Base-by-base conservation (phyloP, 2,797 vertebrate species). In the Diplodus puntazzo region DNA sequence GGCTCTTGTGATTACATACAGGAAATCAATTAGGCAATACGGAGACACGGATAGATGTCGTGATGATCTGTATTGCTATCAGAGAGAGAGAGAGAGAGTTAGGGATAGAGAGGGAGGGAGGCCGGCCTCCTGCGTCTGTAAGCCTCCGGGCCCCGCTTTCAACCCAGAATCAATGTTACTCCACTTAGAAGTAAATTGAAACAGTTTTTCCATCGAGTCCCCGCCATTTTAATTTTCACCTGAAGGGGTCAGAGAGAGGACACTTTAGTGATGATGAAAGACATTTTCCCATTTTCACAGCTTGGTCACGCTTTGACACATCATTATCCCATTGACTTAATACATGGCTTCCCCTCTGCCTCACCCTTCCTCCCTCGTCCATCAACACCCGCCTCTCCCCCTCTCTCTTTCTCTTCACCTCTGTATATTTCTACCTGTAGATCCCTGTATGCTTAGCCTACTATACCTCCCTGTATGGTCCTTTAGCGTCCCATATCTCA, bases 251-350 rank as follows among this genome's bases (percentile, higher is more conserved):
- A 94, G 85, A 57, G 88, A 92, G 86, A 92, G 94, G 94, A 94
- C 94, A 92, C 87, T 90, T 93, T 92, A 89, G 92, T 87, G 88
- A 93, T 93, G 94, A 94, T 94, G 88, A 94, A 94, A 94, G 91
- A 92, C 92, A 89, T 91, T 93, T 92, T 88, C 87, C 89, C 87
- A 92, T 94, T 93, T 95, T 84, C 92, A 81, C 86, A 93, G 91
- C 87, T 87, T 90, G 91, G 92, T 93, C 92, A 93, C 86, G 79
- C 91, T 92, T 89, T 93, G 93, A 93, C 92, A 93, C 88, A 89
- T 91, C 89, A 94, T 95, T 93, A 94, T 94, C 91, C 84, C 83
- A 86, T 90, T 93, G 91, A 93, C 86, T 92, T 92, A 94, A 91
- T 90, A 93, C 90, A 87, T 81, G 79, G 71, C 80, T 87, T 89